These are phyloP conservation scores for Drosophila siamana DNA, from an alignment of 2,888 invertebrate species.

Conservation along the genomic window DNA sequence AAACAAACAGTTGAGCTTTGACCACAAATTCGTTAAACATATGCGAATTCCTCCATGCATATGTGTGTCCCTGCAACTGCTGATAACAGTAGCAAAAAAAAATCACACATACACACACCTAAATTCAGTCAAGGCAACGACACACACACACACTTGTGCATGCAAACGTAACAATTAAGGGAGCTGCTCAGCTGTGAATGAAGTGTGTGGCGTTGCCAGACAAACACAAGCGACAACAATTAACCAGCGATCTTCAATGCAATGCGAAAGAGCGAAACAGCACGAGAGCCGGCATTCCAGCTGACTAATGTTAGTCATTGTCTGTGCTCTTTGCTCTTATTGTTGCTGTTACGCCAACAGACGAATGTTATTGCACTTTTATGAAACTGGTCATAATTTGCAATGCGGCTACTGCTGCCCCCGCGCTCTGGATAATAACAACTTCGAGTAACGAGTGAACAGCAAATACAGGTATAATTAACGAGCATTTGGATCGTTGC, in stretches of 20 bases:
- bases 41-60: constrained; percentile 11
- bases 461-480: constrained; percentile 25
- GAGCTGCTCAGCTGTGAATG: constrained; percentile 32
- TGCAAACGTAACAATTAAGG: constrained; percentile 1
- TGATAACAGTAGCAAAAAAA: constrained; percentile 16
- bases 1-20: constrained; percentile 26
- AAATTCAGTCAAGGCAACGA: constrained; percentile 10
- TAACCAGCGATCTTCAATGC: constrained; percentile 6
- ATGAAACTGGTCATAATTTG: constrained; percentile 14
- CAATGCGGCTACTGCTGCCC: not conserved
- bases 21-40: constrained; percentile 9
- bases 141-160: not conserved
- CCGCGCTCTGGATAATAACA: not conserved
- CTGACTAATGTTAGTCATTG: constrained; percentile 27
- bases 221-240: not conserved
- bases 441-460: constrained; percentile 20
- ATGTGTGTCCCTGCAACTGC: constrained; percentile 7
- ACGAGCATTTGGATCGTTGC: constrained; percentile 36
- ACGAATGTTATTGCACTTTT: constrained; percentile 47
- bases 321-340: constrained; percentile 10
- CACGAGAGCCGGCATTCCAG: constrained; percentile 36
- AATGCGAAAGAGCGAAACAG: not conserved
- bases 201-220: constrained; percentile 39
- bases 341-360: constrained; percentile 14
- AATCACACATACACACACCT: constrained; percentile 4